These are phyloP conservation scores for Bufotes viridis DNA, from an alignment of 2,797 vertebrate genomes.

Conservation along the genomic window DNA sequence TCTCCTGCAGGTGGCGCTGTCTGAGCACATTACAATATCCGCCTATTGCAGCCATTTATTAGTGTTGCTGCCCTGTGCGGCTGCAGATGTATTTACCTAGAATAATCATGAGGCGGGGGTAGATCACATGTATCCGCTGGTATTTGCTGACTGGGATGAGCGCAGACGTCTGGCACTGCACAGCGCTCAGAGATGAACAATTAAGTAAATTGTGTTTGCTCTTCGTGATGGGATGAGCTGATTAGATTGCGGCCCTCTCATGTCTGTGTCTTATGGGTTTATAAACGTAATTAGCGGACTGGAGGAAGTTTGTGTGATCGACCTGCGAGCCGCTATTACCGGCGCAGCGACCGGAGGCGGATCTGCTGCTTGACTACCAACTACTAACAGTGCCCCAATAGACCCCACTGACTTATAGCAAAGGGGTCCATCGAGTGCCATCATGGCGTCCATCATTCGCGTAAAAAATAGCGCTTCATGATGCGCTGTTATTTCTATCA, in stretches of 20 bases:
- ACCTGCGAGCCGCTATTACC: background rate
- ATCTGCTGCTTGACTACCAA: too few relatives aligned
- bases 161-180: background rate
- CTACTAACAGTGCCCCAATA: too few relatives aligned
- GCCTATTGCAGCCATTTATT: background rate
- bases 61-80: background rate
- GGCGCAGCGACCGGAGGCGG: background rate
- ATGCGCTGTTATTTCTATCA: too few relatives aligned
- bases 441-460: too few relatives aligned
- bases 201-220: conserved; percentile 1
- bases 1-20: conserved; percentile 37
- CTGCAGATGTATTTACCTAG: background rate
- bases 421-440: too few relatives aligned
- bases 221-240: background rate
- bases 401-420: too few relatives aligned
- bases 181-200: background rate
- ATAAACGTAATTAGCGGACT: background rate
- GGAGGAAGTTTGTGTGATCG: background rate
- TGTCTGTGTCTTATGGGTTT: background rate
- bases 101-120: background rate
- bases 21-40: background rate
- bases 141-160: background rate
- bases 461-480: too few relatives aligned
- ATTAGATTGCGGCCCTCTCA: conserved; percentile 15
- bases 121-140: background rate